Base-by-base conservation (phyloP, 2,888 invertebrate species). In the Geotrupes spiniger region DNA sequence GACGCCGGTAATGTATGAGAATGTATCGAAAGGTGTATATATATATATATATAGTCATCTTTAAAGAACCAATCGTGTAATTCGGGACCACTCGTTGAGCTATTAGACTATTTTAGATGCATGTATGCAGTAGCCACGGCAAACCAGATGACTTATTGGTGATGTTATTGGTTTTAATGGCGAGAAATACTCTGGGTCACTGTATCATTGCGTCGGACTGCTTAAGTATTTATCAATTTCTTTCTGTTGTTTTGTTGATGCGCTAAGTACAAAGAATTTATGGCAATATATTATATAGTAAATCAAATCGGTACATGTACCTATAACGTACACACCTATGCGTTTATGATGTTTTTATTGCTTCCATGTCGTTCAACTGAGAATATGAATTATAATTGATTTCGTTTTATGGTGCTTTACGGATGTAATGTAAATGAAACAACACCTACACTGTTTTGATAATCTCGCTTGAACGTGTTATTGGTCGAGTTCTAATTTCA, bases 51-150 rank as follows among this genome's bases (percentile, higher is more conserved):
- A n/a, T n/a, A 38, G 21, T 39, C 42, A 14, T 42, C 46, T 33
- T 46, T 42, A 37, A 46, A 51, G 42, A 48, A 17, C 42, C 27
- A 33, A 41, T 47, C 47, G 47, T 55, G 52, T 55, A 50, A 46
- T 52, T 55, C 44, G 48, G 56, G 56, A 48, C 50, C 52, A 36
- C 56, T 49, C 50, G 56, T 45, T 33, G 56, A 39, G 56, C 52
- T 49, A 53, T 56, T 56, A 56, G 47, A 52, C 53, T 53, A 56
- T 53, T 56, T 56, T 48, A 53, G 42, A 56, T 56, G 56, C 52
- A 56, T 56, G 49, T 53, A 56, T 53, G 50, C 53, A 52, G 53
- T 53, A 53, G 53, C 49, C 39, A 28, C 45, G 49, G 36, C 33
- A 45, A 37, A 11, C 42, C 56, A 53, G 29, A 21, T 17, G 15